A percentile compares a stretch with the other conserved stretches of the same genome.
Conservation (phyloP, 2,113 vertebrate genomes). For the Motacilla alba region DNA sequence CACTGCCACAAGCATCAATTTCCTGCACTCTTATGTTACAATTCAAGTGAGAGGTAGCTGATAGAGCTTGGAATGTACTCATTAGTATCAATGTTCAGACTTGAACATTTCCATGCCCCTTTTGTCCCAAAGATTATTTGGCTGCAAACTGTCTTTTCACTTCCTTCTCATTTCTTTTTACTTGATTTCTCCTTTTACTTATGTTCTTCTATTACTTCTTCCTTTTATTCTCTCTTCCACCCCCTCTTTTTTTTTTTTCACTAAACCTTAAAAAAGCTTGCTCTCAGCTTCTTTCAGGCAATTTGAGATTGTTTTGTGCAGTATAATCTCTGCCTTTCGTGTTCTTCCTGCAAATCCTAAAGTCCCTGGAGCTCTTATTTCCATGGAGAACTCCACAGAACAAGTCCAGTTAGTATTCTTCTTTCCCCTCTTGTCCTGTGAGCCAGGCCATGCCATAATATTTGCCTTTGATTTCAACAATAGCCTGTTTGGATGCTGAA, state of each 20-base stretch:
- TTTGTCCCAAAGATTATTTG: not conserved
- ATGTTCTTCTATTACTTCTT: not conserved
- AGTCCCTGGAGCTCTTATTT: not conserved
- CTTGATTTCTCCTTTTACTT: not conserved
- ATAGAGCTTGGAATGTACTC: not conserved
- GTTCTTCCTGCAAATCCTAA: not conserved
- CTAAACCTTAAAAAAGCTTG: not conserved
- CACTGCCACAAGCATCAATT: not conserved
- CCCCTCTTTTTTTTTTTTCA: not conserved
- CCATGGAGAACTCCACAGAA: not conserved
- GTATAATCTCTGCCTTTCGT: not conserved
- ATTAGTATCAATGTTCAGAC: not conserved
- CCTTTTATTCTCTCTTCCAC: not conserved
- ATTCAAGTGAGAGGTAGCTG: not conserved
- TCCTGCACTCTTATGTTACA: not conserved
- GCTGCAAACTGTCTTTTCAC: not conserved
- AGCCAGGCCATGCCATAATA: not conserved
- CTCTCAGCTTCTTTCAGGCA: not conserved
- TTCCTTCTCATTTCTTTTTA: not conserved
- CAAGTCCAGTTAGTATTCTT: not conserved
- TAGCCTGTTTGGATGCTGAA: not conserved
- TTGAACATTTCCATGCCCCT: not conserved
- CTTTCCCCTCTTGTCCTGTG: not conserved
- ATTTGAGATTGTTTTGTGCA: not conserved
- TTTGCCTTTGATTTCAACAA: not conserved